Base-by-base conservation (phyloP, 37 sponge, comb jelly and placozoan genomes). In the Halisarca cf. caerulea region DNA sequence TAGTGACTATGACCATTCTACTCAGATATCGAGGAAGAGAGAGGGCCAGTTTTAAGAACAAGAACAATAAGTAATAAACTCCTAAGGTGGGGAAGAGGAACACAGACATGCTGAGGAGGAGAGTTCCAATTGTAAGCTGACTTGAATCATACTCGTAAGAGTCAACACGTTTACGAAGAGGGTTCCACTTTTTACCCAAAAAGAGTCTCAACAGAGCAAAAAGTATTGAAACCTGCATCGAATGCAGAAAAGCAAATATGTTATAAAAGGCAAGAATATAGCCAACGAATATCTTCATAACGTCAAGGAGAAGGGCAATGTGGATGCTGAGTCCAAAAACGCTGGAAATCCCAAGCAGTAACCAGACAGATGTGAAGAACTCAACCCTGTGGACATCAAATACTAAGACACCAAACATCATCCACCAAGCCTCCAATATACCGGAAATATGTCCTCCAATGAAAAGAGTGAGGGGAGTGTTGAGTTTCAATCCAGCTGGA, bases 401-500 rank as follows among this genome's bases (percentile, higher is more conserved):
- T 24, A 74, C 45, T 21, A 41, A 41, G 23, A 1, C 41, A n/a
- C 25, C 42, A 74, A 74, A 93, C 15, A 90, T 80, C 33, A 59
- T 21, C 69, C 80, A 57, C 89, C 88, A 86, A 0, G 87, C 44
- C 21, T 82, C 27, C 9, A 88, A 72, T 2, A 86, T 59, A 23
- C 18, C 44, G 2, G 84, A 61, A 24, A 89, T 83, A 15, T 55
- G 61, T n/a, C 37, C 37, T 0, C 85, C 90, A 0, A 95, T 58
- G 81, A 90, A 95, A 20, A 74, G 54, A 51, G 59, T 61, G 58
- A 95, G 85, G 24, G 86, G 88, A 0, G 66, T 85, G 83, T 95
- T 95, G 32, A 95, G 86, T 70, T 95, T 95, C 25, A 95, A 72
- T 2, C 95, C 95, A 11, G 72, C 90, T 8, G 95, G 95, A 9